Conservation (phyloP, 2,888 invertebrate species). For the Teleiodes luculella region DNA sequence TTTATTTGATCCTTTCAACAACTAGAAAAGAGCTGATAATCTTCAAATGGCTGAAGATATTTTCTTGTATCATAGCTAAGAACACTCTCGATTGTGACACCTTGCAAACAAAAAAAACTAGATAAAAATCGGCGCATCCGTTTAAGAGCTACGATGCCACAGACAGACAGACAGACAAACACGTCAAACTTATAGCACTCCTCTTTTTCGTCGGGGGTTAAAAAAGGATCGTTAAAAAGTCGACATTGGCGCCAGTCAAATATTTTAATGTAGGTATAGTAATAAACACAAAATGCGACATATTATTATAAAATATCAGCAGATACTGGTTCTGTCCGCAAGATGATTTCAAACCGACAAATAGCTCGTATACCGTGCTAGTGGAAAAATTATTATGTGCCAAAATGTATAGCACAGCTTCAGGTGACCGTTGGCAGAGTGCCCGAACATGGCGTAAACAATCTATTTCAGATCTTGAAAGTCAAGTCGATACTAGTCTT, state of each 20-base stretch:
- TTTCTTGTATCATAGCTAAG: too few species aligned
- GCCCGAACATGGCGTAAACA: conserved; percentile 73
- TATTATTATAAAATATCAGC: not conserved
- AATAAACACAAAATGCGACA: not conserved
- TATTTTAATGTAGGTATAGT: not conserved
- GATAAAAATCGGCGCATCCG: too few species aligned
- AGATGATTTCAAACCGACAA: conserved; percentile 26
- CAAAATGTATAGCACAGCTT: conserved; percentile 62
- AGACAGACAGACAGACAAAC: too few species aligned
- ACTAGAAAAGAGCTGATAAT: too few species aligned
- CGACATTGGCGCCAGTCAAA: not conserved
- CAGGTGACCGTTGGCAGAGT: conserved; percentile 67
- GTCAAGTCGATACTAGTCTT: conserved; percentile 55
- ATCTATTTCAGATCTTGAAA: conserved; percentile 71
- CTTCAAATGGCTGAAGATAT: too few species aligned
- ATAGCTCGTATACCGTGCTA: conserved; percentile 41
- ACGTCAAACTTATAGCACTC: too few species aligned
- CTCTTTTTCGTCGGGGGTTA: too few species aligned
- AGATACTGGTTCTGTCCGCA: not conserved
- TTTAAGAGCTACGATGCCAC: too few species aligned
- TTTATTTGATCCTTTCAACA: too few species aligned
- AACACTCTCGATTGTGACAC: too few species aligned
- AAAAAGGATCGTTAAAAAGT: not conserved
- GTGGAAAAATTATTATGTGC: conserved; percentile 61
- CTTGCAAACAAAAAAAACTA: too few species aligned